These are phyloP conservation scores for Salvelinus fontinalis DNA, from an alignment of 2,113 vertebrate genomes.

Conservation along the genomic window DNA sequence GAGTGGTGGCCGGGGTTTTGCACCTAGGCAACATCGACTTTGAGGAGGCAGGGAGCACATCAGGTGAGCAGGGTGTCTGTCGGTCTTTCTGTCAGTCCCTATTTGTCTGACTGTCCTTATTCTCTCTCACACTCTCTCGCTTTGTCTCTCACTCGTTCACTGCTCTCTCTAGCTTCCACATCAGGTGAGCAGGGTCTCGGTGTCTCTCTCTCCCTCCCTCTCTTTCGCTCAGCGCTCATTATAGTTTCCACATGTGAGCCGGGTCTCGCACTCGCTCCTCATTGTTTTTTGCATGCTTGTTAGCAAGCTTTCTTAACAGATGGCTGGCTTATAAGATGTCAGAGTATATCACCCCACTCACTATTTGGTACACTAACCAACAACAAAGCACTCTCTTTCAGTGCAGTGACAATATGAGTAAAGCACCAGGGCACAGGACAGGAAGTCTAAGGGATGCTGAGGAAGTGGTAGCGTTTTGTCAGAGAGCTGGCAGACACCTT, in stretches of 20 bases:
- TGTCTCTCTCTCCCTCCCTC: background rate
- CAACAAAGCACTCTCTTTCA: too few relatives aligned
- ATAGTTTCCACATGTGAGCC: background rate
- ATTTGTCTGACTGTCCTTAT: too few relatives aligned
- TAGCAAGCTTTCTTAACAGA: too few relatives aligned
- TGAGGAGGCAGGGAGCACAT: slow-evolving; percentile 95
- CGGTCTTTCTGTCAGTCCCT: background rate
- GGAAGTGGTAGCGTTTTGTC: background rate
- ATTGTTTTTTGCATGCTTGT: too few relatives aligned
- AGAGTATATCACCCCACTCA: too few relatives aligned
- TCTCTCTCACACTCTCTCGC: background rate
- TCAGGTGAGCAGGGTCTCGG: background rate
- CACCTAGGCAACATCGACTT: slow-evolving; percentile 97
- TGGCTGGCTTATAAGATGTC: too few relatives aligned
- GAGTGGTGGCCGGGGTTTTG: slow-evolving; percentile 94
- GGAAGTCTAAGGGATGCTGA: background rate
- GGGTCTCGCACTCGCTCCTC: background rate
- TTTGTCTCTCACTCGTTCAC: background rate
- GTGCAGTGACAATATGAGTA: too few relatives aligned
- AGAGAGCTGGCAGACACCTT: background rate
- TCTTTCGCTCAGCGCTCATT: background rate
- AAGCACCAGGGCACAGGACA: too few relatives aligned
- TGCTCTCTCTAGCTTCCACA: too few relatives aligned
- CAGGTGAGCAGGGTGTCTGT: slow-evolving; percentile 74
- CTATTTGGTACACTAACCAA: too few relatives aligned